These are phyloP conservation scores for Hypanus sabinus DNA, from an alignment of 2,113 vertebrate genomes.

Conservation along the genomic window DNA sequence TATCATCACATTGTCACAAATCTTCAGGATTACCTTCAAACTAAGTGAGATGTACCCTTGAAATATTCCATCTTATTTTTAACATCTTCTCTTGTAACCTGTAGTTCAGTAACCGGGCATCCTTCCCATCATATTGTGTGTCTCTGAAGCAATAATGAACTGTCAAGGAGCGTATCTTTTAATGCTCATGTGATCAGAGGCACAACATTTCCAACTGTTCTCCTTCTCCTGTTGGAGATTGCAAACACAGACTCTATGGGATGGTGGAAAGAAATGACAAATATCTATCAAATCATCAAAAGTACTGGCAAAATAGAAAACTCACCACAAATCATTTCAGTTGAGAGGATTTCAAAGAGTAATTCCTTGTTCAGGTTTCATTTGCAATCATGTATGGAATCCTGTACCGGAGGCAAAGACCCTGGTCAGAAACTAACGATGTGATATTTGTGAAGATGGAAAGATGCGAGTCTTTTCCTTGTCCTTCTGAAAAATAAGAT, in stretches of 20 bases:
- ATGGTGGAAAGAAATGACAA: neutral
- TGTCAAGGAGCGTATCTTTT: neutral
- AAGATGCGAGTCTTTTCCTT: too few species aligned
- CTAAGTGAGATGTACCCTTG: neutral
- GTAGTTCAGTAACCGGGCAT: neutral
- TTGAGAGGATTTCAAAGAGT: neutral
- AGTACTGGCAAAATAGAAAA: neutral
- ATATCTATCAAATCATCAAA: neutral
- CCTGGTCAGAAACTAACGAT: neutral
- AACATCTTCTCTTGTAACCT: slow-evolving; percentile 23
- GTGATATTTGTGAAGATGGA: too few species aligned
- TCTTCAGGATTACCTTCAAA: neutral
- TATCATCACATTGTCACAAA: slow-evolving; percentile 17
- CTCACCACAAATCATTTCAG: neutral
- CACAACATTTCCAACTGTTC: neutral
- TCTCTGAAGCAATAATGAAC: slow-evolving; percentile 2
- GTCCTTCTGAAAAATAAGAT: too few species aligned
- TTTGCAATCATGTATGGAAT: neutral
- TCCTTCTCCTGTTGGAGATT: neutral
- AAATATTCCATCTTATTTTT: slow-evolving; percentile 23
- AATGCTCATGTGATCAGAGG: neutral
- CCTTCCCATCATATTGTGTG: neutral
- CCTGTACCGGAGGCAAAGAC: neutral
- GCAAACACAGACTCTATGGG: neutral
- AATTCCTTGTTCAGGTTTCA: neutral